phyloP scores from a whole-genome alignment of 2,888 invertebrate species.

The Pachliopta kotzebuea region DNA sequence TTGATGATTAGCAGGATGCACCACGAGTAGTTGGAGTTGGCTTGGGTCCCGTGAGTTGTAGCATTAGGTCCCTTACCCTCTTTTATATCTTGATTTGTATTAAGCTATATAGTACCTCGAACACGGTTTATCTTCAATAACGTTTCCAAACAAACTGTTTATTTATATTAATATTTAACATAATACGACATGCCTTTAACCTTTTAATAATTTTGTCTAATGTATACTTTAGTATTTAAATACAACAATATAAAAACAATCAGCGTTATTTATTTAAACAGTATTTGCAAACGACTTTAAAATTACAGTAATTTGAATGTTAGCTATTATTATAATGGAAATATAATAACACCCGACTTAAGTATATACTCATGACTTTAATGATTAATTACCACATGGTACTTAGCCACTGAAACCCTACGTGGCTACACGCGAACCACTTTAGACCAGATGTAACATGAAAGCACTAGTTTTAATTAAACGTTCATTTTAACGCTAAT shows the following conservation, averaged over 20 bases:
- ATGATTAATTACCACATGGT: conserved; percentile 8
- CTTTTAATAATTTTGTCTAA: too few relatives aligned
- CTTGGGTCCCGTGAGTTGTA: too few relatives aligned
- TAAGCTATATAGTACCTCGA: too few relatives aligned
- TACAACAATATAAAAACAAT: background rate
- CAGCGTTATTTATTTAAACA: background rate
- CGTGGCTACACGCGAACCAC: conserved; percentile 32
- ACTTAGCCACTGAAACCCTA: conserved; percentile 16
- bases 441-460: conserved; percentile 36
- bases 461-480: conserved; percentile 43
- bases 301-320: background rate
- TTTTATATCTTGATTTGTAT: too few relatives aligned
- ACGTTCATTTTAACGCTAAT: conserved; percentile 42
- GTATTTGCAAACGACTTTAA: background rate
- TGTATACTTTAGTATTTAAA: too few relatives aligned
- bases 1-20: too few relatives aligned
- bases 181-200: too few relatives aligned
- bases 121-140: too few relatives aligned
- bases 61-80: too few relatives aligned
- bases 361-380: background rate
- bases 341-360: background rate
- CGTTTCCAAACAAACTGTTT: too few relatives aligned
- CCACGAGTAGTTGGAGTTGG: too few relatives aligned
- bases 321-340: background rate
- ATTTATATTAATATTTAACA: too few relatives aligned